These are phyloP conservation scores for Taeniopygia guttata DNA, from an alignment of 2,797 vertebrate genomes.

Conservation along the genomic window DNA sequence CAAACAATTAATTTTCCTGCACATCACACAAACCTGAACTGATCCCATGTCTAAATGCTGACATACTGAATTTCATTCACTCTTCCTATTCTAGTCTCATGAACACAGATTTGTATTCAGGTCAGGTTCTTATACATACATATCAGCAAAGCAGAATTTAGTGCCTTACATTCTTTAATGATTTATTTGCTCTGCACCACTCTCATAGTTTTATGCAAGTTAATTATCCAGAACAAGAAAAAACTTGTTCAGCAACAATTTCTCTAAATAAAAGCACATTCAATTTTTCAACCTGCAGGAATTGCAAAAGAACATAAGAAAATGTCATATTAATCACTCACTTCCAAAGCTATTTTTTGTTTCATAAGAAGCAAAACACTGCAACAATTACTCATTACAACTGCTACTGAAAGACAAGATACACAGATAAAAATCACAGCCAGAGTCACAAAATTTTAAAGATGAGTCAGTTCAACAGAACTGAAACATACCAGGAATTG, in stretches of 20 bases:
- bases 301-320: not conserved
- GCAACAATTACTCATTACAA: not conserved
- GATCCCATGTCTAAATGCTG: not conserved
- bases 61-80: not conserved
- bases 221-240: not conserved
- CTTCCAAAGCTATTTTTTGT: not conserved
- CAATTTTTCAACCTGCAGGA: not conserved
- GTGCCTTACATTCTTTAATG: not conserved
- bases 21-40: not conserved
- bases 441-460: not conserved
- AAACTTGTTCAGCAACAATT: not conserved
- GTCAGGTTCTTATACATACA: not conserved
- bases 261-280: not conserved
- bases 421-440: not conserved
- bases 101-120: accelerated
- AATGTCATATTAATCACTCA: not conserved
- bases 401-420: not conserved
- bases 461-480: not conserved
- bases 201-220: not conserved
- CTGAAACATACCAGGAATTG: not conserved
- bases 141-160: not conserved
- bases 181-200: not conserved
- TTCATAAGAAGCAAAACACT: not conserved
- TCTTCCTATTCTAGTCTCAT: not conserved
- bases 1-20: not conserved